Base-by-base conservation (phyloP, 92 coral and sea anemone species). In the Phenganax marumi region DNA sequence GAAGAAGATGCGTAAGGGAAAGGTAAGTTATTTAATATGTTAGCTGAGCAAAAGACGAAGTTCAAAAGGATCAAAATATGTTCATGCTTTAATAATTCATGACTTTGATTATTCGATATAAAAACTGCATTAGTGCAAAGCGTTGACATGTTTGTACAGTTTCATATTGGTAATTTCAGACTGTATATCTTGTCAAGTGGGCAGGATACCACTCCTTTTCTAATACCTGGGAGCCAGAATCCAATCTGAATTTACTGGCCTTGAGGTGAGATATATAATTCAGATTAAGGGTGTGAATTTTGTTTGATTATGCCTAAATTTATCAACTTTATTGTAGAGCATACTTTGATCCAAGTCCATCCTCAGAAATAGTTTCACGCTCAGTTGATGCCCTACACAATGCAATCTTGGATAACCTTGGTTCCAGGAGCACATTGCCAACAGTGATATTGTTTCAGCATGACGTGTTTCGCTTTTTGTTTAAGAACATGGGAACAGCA, bases 381-480 rank as follows among this genome's bases (percentile, higher is more conserved):
- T 12, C n/a, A 63, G 22, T 63, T 63, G 70, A 63, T 63, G 16
- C 70, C 17, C 70, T 71, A 17, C 77, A 71, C 22, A 19, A 11
- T 10, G 77, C 77, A 10, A 50, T 71, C 10, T 50, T 50, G 56
- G 77, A 71, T 23, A 71, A 71, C 77, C 22, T 25, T 50, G 65
- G 61, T 61, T 75, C 80, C 19, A 47, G 65, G 52, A 75, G 80
- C 65, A 48, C 22, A 18, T 22, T 55, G 49, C 65, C 80, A 8
- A 75, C 69, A 51, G 25, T 52, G n/a, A 75, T 75, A 51, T 6
- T 16, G n/a, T 75, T 75, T 75, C 12, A 63, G 65, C 80, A 75
- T 75, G 80, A 75, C 52, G 80, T 75, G 12, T 75, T 75, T 24
- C 19, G 65, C 43, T 49, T 8, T 24, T 24, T 75, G 39, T 75